These are phyloP conservation scores for Procambarus virginalis DNA, from an alignment of 1,140 invertebrate genomes.

Conservation along the genomic window DNA sequence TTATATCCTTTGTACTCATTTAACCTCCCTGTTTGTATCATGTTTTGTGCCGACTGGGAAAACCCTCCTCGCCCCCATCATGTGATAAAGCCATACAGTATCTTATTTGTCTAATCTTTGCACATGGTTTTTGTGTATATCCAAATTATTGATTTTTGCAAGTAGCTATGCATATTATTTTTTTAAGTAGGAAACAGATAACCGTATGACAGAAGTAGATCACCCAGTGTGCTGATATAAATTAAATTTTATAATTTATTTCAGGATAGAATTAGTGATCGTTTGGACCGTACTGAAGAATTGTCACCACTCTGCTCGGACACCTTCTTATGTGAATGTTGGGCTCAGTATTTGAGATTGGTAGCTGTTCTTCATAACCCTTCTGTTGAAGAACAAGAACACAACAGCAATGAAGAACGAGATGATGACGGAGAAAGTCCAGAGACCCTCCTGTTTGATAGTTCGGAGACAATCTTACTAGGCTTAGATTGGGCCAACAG, in stretches of 20 bases:
- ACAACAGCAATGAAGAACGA: background rate
- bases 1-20: too few species aligned
- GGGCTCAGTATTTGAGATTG: conserved; percentile 57
- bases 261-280: conserved; percentile 28
- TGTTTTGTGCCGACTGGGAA: too few species aligned
- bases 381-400: conserved; percentile 3
- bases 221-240: too few species aligned
- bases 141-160: too few species aligned
- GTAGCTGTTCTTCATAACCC: conserved; percentile 52
- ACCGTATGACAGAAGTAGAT: too few species aligned
- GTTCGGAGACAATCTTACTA: conserved; percentile 11
- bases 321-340: conserved; percentile 54
- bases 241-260: background rate
- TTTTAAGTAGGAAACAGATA: too few species aligned
- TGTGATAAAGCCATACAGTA: too few species aligned
- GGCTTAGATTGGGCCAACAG: conserved; percentile 50
- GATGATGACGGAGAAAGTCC: conserved; percentile 9
- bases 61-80: too few species aligned
- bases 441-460: conserved; percentile 39
- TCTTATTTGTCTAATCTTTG: too few species aligned
- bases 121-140: too few species aligned
- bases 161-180: too few species aligned
- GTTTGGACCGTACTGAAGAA: conserved; percentile 23
- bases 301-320: conserved; percentile 56
- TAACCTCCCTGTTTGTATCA: too few species aligned